Conservation (phyloP, 2,797 vertebrate genomes). For the Parauchenoglanis punctatus region DNA sequence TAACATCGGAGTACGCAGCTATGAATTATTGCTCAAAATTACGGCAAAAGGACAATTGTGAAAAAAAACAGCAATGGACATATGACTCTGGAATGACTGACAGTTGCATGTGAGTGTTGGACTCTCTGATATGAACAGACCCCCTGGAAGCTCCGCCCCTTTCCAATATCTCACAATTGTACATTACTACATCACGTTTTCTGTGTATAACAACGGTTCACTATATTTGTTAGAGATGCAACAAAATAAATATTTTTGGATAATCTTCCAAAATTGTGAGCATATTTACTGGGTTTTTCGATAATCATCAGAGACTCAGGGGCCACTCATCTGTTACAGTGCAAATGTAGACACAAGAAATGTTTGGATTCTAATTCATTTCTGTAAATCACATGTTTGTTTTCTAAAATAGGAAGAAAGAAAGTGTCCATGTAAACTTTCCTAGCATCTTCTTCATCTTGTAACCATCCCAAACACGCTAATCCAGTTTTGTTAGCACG, state of each 20-base stretch:
- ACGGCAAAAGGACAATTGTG: too few relatives aligned
- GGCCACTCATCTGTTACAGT: background rate
- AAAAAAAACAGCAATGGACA: background rate
- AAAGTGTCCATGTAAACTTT: background rate
- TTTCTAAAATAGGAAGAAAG: background rate
- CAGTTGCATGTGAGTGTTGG: background rate
- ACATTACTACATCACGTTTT: background rate
- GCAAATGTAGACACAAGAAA: background rate
- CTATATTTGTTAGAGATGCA: background rate
- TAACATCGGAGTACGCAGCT: too few relatives aligned
- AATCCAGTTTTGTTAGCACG: slow-evolving; percentile 34
- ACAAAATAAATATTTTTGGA: background rate
- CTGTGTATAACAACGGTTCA: background rate
- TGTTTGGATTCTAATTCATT: background rate
- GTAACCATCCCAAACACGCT: slow-evolving; percentile 18
- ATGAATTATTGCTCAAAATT: background rate
- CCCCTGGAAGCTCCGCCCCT: background rate
- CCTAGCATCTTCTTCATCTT: background rate
- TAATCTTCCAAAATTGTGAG: too few relatives aligned
- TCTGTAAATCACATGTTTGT: background rate
- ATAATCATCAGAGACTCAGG: background rate
- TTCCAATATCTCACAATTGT: background rate
- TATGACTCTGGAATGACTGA: background rate
- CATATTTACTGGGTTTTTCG: background rate
- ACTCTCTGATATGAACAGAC: background rate